A percentile compares a stretch with the other conserved stretches of the same genome.
Conservation (phyloP, 2,797 vertebrate genomes). For the Acropternis orthonyx region DNA sequence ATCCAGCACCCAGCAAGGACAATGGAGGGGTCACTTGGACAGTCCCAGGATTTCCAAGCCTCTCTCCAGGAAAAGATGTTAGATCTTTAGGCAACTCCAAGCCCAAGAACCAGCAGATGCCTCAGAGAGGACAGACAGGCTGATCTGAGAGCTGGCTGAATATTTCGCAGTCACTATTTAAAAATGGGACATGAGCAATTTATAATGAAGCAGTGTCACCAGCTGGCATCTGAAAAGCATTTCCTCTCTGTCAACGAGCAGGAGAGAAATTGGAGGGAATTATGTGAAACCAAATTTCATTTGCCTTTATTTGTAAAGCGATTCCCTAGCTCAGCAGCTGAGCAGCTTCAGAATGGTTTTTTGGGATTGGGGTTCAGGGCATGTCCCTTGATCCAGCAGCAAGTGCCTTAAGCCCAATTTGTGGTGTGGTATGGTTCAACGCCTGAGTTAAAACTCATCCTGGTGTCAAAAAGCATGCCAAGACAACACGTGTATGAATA, state of each 20-base stretch:
- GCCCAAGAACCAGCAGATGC: not conserved
- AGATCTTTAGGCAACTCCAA: not conserved
- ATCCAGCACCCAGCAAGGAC: not conserved
- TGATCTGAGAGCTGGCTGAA: not conserved
- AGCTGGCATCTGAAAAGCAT: constrained; percentile 57
- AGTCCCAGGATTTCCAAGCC: not conserved
- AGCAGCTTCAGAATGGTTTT: not conserved
- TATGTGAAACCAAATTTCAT: not conserved
- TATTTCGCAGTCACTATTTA: not conserved
- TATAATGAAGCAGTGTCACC: constrained; percentile 66
- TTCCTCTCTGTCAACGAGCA: not conserved
- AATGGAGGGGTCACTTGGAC: not conserved
- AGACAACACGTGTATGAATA: not conserved
- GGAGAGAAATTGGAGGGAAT: not conserved
- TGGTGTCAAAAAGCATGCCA: not conserved
- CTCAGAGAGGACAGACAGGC: not conserved
- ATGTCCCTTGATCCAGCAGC: not conserved
- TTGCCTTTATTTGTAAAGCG: not conserved
- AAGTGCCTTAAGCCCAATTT: not conserved
- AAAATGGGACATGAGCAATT: constrained; percentile 16
- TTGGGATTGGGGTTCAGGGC: not conserved
- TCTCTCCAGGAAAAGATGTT: not conserved
- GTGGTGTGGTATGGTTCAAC: not conserved
- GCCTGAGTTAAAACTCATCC: not conserved
- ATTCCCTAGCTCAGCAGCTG: not conserved